Percentiles rank a stretch among this genome's conserved stretches.
These are phyloP conservation scores for Maniola hyperantus DNA, from an alignment of 2,888 invertebrate species.

Conservation along the genomic window DNA sequence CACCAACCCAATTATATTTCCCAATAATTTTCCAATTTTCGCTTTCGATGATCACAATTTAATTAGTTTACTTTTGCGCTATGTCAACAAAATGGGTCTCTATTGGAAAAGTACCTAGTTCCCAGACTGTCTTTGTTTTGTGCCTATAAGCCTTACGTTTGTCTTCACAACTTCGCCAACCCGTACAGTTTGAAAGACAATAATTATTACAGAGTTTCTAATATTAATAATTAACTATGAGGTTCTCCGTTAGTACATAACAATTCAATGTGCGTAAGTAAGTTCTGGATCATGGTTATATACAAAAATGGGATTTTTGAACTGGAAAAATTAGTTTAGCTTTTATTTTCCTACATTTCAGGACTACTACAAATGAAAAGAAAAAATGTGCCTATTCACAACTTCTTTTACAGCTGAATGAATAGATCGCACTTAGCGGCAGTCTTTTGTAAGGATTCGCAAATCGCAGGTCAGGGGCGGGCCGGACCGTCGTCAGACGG, in stretches of 20 bases:
- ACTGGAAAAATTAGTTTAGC: background rate
- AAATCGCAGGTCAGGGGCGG: constrained; percentile 27
- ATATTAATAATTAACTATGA: constrained; percentile 6
- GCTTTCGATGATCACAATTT: background rate
- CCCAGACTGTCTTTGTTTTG: background rate
- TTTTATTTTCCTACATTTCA: background rate
- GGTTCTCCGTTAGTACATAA: too few relatives aligned
- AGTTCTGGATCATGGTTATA: too few relatives aligned
- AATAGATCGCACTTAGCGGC: constrained; percentile 12
- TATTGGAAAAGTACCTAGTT: background rate
- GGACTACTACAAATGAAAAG: background rate
- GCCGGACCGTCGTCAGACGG: constrained; percentile 1
- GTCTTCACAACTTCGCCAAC: background rate
- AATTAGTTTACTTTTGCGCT: constrained; percentile 3
- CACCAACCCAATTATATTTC: background rate
- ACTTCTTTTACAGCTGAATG: constrained; percentile 8
- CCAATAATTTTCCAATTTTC: background rate
- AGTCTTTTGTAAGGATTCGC: constrained; percentile 21
- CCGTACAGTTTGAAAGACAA: background rate
- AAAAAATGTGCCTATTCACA: background rate
- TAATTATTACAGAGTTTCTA: background rate
- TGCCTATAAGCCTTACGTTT: background rate
- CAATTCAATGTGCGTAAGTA: too few relatives aligned
- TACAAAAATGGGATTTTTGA: too few relatives aligned
- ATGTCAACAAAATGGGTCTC: background rate